Percentiles rank a stretch among this genome's conserved stretches.
Evolutionary conservation across 1,140 invertebrate genomes (phyloP).

Genomic region (Drosophila sp.): DNA sequence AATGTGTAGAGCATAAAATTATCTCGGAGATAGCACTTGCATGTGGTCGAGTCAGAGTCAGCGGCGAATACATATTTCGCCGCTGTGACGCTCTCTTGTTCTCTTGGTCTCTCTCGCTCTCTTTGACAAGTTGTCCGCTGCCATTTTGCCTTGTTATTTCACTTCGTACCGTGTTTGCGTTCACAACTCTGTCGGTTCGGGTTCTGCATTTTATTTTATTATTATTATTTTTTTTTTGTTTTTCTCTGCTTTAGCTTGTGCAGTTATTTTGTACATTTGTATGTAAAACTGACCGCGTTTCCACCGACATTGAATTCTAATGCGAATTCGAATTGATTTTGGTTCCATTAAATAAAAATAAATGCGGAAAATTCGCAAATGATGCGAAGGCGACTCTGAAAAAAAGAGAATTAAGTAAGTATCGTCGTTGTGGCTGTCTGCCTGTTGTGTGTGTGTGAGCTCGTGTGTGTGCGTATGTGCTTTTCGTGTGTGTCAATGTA

Average conservation of each 20-base stretch:
- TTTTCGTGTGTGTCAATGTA: conserved; percentile 25
- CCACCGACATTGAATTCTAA: conserved; percentile 39
- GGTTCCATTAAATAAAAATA: conserved; percentile 57
- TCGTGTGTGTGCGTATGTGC: conserved; percentile 35
- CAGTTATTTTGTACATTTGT: conserved; percentile 55
- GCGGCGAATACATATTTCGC: conserved; percentile 61
- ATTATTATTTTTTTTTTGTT: conserved; percentile 80
- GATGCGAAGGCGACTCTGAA: conserved; percentile 63
- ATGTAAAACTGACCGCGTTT: conserved; percentile 53
- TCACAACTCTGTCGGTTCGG: conserved; percentile 79
- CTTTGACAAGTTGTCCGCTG: conserved; percentile 43
- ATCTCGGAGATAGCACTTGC: conserved; percentile 38
- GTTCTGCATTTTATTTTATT: conserved; percentile 83
- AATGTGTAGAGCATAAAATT: conserved; percentile 34
- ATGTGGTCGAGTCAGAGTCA: conserved; percentile 41
- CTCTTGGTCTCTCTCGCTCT: conserved; percentile 56
- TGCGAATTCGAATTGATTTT: conserved; percentile 45
- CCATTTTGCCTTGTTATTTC: conserved; percentile 79
- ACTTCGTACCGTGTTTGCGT: conserved; percentile 80
- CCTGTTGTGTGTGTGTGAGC: conserved; percentile 30
- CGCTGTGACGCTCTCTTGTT: conserved; percentile 46
- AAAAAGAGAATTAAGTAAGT: conserved; percentile 73
- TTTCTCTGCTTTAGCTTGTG: conserved; percentile 70
- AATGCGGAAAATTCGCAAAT: conserved; percentile 79
- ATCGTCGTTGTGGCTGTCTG: conserved; percentile 67